phyloP scores from a whole-genome alignment of 1,140 invertebrate species.

The Diprion similis region DNA sequence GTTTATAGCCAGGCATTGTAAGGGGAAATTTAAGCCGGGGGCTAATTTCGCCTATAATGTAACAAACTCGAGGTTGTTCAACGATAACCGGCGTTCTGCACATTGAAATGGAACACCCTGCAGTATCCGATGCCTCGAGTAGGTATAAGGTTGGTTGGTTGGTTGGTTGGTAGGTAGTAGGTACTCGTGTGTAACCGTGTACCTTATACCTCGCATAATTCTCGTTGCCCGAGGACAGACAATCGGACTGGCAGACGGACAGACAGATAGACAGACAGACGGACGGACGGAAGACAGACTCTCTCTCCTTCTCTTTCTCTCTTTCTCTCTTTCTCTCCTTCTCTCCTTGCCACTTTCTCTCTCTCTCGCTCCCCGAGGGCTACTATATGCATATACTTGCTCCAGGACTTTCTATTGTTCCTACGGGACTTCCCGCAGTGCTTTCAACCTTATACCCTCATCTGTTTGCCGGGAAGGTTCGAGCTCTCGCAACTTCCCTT shows the following conservation, averaged over 20 bases:
- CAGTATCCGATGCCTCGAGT: too few species aligned
- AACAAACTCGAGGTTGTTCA: background rate
- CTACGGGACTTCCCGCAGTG: background rate
- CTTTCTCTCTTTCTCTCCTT: background rate
- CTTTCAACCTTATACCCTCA: background rate
- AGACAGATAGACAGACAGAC: too few species aligned
- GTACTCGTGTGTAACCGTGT: background rate
- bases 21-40: too few species aligned
- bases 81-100: background rate
- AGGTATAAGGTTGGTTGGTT: too few species aligned
- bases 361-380: background rate
- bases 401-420: constrained; percentile 3
- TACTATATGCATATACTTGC: background rate
- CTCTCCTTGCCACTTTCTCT: too few species aligned
- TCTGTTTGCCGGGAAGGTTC: too few species aligned
- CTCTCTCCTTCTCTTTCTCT: background rate
- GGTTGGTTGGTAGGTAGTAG: too few species aligned
- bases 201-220: background rate
- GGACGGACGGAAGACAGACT: background rate
- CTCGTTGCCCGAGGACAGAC: background rate
- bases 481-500: too few species aligned
- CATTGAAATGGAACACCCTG: background rate
- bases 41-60: too few species aligned
- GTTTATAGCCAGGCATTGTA: too few species aligned
- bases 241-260: background rate